These are phyloP conservation scores for Taxidea taxus DNA, from an alignment of 2,113 vertebrate species.

Conservation along the genomic window DNA sequence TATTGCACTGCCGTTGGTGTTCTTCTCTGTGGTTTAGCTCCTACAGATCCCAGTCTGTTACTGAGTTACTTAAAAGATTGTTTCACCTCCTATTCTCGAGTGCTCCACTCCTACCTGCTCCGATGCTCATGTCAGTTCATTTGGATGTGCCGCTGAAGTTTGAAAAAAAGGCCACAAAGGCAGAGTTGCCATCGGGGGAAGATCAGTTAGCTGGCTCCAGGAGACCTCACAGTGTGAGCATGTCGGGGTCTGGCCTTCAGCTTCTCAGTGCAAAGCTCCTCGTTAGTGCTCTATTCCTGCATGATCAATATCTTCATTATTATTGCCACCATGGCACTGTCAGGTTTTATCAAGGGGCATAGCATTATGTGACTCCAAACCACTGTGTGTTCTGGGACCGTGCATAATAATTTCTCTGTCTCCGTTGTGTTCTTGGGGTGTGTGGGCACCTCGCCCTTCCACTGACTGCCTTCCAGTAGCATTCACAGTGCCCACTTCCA, in stretches of 20 bases:
- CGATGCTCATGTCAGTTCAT: background rate
- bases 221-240: background rate
- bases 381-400: background rate
- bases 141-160: background rate
- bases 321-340: background rate
- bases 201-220: no score
- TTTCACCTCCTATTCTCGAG: background rate
- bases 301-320: background rate
- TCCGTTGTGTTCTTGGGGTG: background rate
- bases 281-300: background rate
- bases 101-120: background rate
- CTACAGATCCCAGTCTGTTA: background rate
- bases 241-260: background rate
- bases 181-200: background rate
- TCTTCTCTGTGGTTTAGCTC: background rate
- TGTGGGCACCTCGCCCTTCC: background rate
- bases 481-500: background rate
- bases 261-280: background rate
- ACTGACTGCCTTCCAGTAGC: background rate
- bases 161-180: background rate
- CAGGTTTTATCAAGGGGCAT: background rate
- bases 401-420: background rate
- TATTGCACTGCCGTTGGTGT: background rate
- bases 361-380: background rate
- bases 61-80: background rate